phyloP scores from a whole-genome alignment of 2,797 vertebrate genomes.

The Sebastes reedi region DNA sequence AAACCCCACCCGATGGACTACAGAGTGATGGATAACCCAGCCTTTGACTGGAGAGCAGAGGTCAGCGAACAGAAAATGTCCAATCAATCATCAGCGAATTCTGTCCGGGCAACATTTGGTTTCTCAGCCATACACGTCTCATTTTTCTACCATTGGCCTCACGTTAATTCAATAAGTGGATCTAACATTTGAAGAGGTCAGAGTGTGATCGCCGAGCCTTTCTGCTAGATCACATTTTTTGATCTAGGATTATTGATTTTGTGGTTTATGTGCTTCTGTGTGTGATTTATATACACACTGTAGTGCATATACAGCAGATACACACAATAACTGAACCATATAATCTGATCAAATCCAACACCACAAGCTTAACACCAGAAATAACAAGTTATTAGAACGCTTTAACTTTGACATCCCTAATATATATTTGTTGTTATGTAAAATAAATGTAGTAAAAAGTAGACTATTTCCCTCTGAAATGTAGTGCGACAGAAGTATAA shows the following conservation, averaged over 20 bases:
- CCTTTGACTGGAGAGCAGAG: constrained; percentile 61
- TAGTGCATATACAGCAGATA: neutral
- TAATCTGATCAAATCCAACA: constrained; percentile 18
- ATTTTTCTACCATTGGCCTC: constrained; percentile 29
- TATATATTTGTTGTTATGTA: neutral
- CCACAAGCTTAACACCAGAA: neutral
- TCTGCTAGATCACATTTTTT: constrained; percentile 57
- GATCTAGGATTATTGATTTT: constrained; percentile 63
- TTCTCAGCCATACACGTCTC: constrained; percentile 36
- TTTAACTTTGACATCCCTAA: too few relatives aligned
- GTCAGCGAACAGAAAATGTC: constrained; percentile 62
- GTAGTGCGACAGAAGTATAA: neutral
- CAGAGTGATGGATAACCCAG: constrained; percentile 62
- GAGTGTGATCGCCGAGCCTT: constrained; percentile 18
- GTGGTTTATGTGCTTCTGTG: constrained; percentile 1
- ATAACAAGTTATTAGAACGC: neutral
- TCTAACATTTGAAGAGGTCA: constrained; percentile 50
- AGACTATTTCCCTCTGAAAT: neutral
- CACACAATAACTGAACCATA: neutral
- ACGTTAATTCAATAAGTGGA: constrained; percentile 47
- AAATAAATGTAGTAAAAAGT: neutral
- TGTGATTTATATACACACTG: neutral
- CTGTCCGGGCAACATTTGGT: constrained; percentile 21
- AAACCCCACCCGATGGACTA: constrained; percentile 43
- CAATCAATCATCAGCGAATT: constrained; percentile 56